Evolutionary conservation across 2,113 vertebrate species (phyloP).

Genomic region (Ceyx melanurus): DNA sequence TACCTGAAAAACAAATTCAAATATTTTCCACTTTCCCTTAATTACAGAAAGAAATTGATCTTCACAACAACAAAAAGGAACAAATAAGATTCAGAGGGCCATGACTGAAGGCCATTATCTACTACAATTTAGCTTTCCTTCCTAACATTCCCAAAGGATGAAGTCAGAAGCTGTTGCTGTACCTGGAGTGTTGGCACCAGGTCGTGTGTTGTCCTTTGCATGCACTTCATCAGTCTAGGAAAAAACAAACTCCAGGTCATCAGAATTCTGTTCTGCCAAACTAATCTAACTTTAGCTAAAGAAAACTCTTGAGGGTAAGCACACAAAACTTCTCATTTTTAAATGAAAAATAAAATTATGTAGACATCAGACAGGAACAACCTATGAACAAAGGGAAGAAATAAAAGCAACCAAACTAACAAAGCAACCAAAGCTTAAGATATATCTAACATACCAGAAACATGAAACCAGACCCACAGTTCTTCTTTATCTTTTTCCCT

Average conservation of each 20-base stretch:
- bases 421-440: neutral
- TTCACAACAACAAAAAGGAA: neutral
- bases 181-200: constrained; percentile 89
- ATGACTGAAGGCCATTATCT: neutral
- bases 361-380: neutral
- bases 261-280: neutral
- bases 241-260: neutral
- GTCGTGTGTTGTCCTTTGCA: constrained; percentile 91
- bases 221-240: constrained; percentile 95
- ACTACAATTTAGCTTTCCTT: neutral
- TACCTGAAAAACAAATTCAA: neutral
- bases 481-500: neutral
- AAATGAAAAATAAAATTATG: neutral
- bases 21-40: neutral
- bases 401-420: neutral
- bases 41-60: neutral
- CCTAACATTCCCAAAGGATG: neutral
- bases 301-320: neutral
- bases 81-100: neutral
- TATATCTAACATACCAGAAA: neutral
- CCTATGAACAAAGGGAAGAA: neutral
- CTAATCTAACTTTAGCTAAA: neutral
- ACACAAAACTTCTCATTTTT: neutral
- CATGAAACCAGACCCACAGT: neutral
- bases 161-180: neutral